phyloP scores from a whole-genome alignment of 2,888 invertebrate species.

The Spilarctia lutea region DNA sequence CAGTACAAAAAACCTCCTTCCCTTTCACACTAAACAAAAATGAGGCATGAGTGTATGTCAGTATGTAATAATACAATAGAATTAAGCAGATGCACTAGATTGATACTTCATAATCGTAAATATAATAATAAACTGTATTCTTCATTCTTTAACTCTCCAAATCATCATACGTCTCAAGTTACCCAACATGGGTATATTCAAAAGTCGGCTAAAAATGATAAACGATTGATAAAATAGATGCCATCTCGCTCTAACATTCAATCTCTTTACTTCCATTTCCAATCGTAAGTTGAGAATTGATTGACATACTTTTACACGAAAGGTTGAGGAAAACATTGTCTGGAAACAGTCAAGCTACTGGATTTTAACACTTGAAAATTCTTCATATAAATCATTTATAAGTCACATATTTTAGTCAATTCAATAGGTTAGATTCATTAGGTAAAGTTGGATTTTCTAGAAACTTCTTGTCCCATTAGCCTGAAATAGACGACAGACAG shows the following conservation, averaged over 20 bases:
- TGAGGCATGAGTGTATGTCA: too few relatives aligned
- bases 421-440: too few relatives aligned
- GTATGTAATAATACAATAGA: too few relatives aligned
- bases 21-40: too few relatives aligned
- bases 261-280: not conserved
- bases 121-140: not conserved
- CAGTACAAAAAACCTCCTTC: too few relatives aligned
- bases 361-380: not conserved
- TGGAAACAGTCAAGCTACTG: not conserved
- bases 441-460: not conserved
- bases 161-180: not conserved
- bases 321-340: not conserved
- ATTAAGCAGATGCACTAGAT: too few relatives aligned
- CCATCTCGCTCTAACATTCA: not conserved
- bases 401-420: not conserved
- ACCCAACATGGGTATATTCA: not conserved
- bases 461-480: not conserved
- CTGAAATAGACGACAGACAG: too few relatives aligned
- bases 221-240: not conserved
- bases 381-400: not conserved
- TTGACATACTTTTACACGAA: not conserved
- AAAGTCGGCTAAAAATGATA: not conserved
- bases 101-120: not conserved
- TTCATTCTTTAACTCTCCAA: not conserved
- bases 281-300: not conserved